phyloP scores from a whole-genome alignment of 1,140 invertebrate species.

The Bilobella aurantiaca region DNA sequence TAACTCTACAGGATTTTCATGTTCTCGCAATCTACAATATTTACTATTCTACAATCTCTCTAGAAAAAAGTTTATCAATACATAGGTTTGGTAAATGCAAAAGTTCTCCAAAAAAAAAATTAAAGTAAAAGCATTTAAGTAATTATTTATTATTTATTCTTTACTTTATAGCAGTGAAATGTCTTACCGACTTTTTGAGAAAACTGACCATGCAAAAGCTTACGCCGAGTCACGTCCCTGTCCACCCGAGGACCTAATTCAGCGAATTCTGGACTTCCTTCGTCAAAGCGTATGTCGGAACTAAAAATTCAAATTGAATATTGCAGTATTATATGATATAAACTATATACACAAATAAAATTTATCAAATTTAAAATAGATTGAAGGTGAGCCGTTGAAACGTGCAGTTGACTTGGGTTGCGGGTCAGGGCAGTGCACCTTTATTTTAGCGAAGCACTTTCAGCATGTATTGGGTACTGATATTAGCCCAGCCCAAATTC shows the following conservation, averaged over 20 bases:
- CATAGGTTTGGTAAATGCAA: not conserved
- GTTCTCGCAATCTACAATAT: too few species aligned
- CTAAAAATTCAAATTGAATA: too few species aligned
- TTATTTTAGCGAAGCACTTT: not conserved
- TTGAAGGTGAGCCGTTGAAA: not conserved
- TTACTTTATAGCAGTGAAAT: too few species aligned
- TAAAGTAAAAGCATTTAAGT: too few species aligned
- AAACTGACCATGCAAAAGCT: not conserved
- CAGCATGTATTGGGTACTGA: not conserved
- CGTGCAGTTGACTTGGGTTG: not conserved
- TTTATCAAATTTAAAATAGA: not conserved
- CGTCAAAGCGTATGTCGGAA: not conserved
- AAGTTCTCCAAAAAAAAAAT: too few species aligned
- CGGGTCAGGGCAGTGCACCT: not conserved
- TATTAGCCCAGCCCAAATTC: not conserved
- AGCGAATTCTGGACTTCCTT: not conserved
- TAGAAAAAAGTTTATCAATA: too few species aligned
- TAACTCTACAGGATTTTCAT: too few species aligned
- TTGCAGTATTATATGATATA: not conserved
- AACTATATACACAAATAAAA: not conserved
- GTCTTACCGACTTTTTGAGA: not conserved
- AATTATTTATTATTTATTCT: too few species aligned
- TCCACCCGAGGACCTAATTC: not conserved
- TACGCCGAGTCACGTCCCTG: not conserved
- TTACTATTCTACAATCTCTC: too few species aligned